Evolutionary conservation across 2,888 invertebrate species (phyloP), one percentile per base, ranked within the genome.

Genomic region (Tupiocoris notatus): DNA sequence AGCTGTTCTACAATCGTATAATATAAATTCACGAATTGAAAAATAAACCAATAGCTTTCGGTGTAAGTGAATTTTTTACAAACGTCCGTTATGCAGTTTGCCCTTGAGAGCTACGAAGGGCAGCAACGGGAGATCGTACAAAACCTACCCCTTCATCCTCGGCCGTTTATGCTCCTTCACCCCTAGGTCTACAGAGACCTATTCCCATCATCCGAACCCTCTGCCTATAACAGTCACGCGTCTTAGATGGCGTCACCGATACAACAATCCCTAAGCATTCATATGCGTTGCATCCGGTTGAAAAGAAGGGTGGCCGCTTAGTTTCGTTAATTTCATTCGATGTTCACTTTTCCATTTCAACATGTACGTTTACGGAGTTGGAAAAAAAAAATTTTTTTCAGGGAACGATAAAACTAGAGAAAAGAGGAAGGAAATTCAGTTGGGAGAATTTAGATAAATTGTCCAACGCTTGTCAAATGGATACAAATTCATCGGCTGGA

Each of bases 211-310:
- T 39, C 39, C 39, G 39, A 39, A 39, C 65, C 25, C 17, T 18
- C 67, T 56, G 22, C 57, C 56, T 21, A 39, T 66, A 67, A 67
- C 67, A 67, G 67, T 67, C 67, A 67, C 67, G 67, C 67, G 67
- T 67, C 67, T 67, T 67, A 67, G 67, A 67, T 67, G 67, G 67
- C 67, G 67, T 67, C 67, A 67, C 67, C 56, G 56, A 57, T 67
- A 67, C 67, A n/a, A n/a, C n/a, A 67, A 67, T 67, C 22, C 67
- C 21, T 56, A 56, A 67, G 67, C 67, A 54, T 67, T 67, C 67
- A 39, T 39, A 20, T 67, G 67, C 67, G 67, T 67, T 67, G 67
- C 67, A 67, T 67, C 67, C 67, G 67, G 67, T 65, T 67, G 56
- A 67, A 67, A 57, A 22, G 57, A 56, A 57, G 67, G 67, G 67